Evolutionary conservation across 1,140 invertebrate species (phyloP), one percentile per base, ranked within the genome.

Genomic region (Drosophila mojavensis): DNA sequence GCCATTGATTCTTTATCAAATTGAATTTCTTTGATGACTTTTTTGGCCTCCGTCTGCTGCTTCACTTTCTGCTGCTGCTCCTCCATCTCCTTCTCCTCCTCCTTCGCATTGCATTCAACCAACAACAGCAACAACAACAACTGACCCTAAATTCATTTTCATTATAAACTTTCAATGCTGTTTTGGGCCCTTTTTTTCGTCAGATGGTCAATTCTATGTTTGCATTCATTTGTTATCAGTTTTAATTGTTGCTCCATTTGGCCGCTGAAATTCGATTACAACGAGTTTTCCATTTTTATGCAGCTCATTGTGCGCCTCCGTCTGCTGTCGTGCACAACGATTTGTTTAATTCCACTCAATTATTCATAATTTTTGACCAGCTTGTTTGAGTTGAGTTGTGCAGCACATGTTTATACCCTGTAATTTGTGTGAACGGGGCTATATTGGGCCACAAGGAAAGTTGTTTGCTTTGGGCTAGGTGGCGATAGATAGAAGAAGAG

Each of bases 11-110:
- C 54, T 50, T 75, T 72, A 9, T 45, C 53, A 81, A 85, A 85
- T 85, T 81, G 67, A 86, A 86, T 86, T 86, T 78, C 56, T 84
- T 85, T 88, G 82, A 88, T 88, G 79, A 79, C 67, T 82, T 82
- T 82, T 70, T 47, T 17, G 43, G 6, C 43, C 43, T 17, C 5
- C 43, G 54, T 53, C 53, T 55, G 75, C 41, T 48, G 65, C 41
- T 54, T 56, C 39, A 33, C 30, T 51, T 4, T 4, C 28, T 30
- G 20, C 20, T 30, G 2, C 28, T 30, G 28, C 28, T 30, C 5
- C 28, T 3, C 28, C 28, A 3, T 4, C 28, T 30, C 5, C 28
- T 6, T 5, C 28, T 30, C 28, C 4, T 30, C 7, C 17, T 3
- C 9, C 24, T 17, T 2, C 30, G 47, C 48, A 75, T 69, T 66